phyloP scores from a whole-genome alignment of 2,888 invertebrate species.

The Watsonalla cultraria region DNA sequence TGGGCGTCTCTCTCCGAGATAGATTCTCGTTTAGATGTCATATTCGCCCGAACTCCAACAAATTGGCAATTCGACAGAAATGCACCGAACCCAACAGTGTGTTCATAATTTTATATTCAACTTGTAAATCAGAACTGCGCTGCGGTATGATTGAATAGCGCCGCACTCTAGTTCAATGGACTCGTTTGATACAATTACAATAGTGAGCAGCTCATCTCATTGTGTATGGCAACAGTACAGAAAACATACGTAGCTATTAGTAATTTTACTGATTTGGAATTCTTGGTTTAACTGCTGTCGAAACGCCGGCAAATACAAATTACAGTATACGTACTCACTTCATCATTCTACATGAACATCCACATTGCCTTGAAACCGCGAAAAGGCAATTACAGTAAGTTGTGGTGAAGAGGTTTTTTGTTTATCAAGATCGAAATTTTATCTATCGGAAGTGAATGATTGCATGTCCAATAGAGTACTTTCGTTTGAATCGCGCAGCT shows the following conservation, averaged over 20 bases:
- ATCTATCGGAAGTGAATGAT: not conserved
- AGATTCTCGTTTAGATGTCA: constrained; percentile 4
- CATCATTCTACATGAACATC: too few species aligned
- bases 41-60: constrained; percentile 30
- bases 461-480: constrained; percentile 12
- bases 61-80: constrained; percentile 71
- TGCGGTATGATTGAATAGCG: constrained; percentile 39
- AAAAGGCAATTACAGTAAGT: too few species aligned
- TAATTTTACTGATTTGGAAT: too few species aligned
- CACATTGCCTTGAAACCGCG: too few species aligned
- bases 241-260: too few species aligned
- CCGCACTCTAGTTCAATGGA: constrained; percentile 48
- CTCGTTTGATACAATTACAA: constrained; percentile 31
- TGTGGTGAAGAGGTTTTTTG: too few species aligned
- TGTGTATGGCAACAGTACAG: too few species aligned
- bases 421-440: not conserved
- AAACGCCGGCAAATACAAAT: too few species aligned
- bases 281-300: too few species aligned
- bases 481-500: constrained; percentile 22
- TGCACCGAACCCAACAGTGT: constrained; percentile 43
- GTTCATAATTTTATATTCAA: constrained; percentile 10
- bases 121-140: constrained; percentile 21
- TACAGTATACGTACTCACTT: too few species aligned
- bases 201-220: constrained; percentile 1
- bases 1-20: constrained; percentile 8